Evolutionary conservation across 2,797 vertebrate species (phyloP).

Genomic region (Clarias laeviceps): DNA sequence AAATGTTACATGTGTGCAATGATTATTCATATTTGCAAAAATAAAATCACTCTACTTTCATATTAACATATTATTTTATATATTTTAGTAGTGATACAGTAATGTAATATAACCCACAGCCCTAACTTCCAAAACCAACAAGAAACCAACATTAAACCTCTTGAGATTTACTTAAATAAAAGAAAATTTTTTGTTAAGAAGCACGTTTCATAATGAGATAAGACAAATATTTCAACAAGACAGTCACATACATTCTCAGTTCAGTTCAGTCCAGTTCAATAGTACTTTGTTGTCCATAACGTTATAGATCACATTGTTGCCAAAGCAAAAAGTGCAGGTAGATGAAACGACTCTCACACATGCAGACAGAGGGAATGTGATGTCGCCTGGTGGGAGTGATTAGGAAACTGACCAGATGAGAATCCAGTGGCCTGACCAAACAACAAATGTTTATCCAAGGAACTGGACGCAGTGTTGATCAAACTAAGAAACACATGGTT

Average conservation of each 20-base stretch:
- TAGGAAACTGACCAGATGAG: not conserved
- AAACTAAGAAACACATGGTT: constrained; percentile 38
- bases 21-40: not conserved
- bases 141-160: not conserved
- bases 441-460: not conserved
- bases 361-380: not conserved
- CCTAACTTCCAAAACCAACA: not conserved
- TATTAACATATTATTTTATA: too few species aligned
- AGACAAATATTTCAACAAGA: not conserved
- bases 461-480: constrained; percentile 4
- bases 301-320: not conserved
- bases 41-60: not conserved
- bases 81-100: too few species aligned
- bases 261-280: not conserved
- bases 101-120: not conserved
- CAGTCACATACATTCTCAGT: not conserved
- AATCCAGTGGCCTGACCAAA: constrained; percentile 7
- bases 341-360: not conserved
- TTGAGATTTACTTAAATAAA: not conserved
- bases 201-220: not conserved
- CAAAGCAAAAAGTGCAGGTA: not conserved
- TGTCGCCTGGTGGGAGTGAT: constrained; percentile 1
- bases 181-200: not conserved
- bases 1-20: not conserved
- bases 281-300: not conserved